Conservation (phyloP, 1,140 invertebrate genomes). For the Amyelois transitella region DNA sequence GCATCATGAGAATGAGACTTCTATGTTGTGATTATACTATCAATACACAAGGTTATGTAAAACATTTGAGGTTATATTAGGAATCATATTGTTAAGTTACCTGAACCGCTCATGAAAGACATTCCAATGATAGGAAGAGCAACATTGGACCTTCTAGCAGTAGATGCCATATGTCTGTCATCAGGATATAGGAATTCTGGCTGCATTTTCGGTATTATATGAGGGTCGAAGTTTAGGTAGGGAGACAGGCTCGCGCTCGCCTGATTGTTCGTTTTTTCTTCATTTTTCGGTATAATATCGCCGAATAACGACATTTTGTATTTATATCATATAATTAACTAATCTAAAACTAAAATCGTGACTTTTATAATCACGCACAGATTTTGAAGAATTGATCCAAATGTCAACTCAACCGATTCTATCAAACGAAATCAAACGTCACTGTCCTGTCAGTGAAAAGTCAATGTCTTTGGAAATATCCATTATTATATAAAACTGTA, state of each 20-base stretch:
- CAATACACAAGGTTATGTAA: conserved; percentile 42
- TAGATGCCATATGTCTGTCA: conserved; percentile 72
- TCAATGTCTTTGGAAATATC: too few relatives aligned
- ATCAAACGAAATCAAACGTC: background rate
- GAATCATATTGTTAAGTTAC: conserved; percentile 30
- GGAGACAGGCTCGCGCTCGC: conserved; percentile 81
- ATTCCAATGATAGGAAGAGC: conserved; percentile 96
- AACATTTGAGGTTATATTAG: conserved; percentile 51
- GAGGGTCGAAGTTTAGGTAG: conserved; percentile 94
- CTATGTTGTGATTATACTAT: background rate
- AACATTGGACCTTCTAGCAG: conserved; percentile 76
- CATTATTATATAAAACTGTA: too few relatives aligned
- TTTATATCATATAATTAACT: conserved; percentile 21
- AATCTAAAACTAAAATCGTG: conserved; percentile 44
- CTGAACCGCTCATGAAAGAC: conserved; percentile 87
- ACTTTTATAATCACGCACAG: conserved; percentile 36
- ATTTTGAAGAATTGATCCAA: conserved; percentile 35
- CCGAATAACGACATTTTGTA: conserved; percentile 61
- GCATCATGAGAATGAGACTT: too few relatives aligned
- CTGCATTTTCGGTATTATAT: conserved; percentile 85
- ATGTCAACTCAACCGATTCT: conserved; percentile 5
- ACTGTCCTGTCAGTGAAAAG: background rate
- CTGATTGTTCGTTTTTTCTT: conserved; percentile 42
- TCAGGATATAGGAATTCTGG: conserved; percentile 96
- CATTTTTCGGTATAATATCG: conserved; percentile 62